Percentiles rank a stretch among this genome's conserved stretches.
Evolutionary conservation across 2,888 invertebrate species (phyloP).

Genomic region (Ennomos fuscantarius): DNA sequence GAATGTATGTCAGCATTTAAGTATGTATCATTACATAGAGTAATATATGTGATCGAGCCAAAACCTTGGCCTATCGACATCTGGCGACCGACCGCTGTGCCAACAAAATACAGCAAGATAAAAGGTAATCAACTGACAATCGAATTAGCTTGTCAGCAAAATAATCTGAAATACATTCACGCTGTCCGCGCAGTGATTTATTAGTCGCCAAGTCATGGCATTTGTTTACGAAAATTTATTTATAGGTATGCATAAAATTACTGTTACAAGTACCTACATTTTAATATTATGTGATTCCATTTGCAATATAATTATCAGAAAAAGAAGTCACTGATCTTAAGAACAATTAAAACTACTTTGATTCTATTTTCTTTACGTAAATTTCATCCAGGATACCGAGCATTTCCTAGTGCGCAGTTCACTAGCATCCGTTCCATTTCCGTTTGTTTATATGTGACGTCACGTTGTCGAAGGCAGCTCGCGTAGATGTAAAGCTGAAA

Average conservation of each 20-base stretch:
- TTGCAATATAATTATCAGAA: too few species aligned
- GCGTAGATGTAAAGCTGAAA: slow-evolving; percentile 17
- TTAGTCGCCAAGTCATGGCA: too few species aligned
- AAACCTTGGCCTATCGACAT: slow-evolving; percentile 53
- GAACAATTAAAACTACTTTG: too few species aligned
- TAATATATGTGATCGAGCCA: slow-evolving; percentile 42
- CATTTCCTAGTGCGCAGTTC: slow-evolving; percentile 22
- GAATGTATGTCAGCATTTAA: slow-evolving; percentile 39
- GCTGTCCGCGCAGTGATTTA: neutral
- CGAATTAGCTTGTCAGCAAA: slow-evolving; percentile 15
- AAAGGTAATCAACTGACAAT: slow-evolving; percentile 16
- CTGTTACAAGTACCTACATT: too few species aligned
- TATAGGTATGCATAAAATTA: too few species aligned
- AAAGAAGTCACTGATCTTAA: too few species aligned
- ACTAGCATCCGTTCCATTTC: slow-evolving; percentile 16
- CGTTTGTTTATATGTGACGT: slow-evolving; percentile 41
- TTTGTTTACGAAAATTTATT: too few species aligned
- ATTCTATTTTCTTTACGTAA: too few species aligned
- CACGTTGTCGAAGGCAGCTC: slow-evolving; percentile 27
- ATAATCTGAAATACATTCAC: slow-evolving; percentile 14
- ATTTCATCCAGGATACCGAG: neutral
- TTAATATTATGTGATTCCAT: too few species aligned
- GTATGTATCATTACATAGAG: slow-evolving; percentile 12
- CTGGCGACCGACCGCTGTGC: slow-evolving; percentile 29
- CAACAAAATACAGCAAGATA: slow-evolving; percentile 16